Percentiles rank a stretch among this genome's conserved stretches.
Conservation (phyloP, 2,888 invertebrate genomes). For the Aporophyla nigra region DNA sequence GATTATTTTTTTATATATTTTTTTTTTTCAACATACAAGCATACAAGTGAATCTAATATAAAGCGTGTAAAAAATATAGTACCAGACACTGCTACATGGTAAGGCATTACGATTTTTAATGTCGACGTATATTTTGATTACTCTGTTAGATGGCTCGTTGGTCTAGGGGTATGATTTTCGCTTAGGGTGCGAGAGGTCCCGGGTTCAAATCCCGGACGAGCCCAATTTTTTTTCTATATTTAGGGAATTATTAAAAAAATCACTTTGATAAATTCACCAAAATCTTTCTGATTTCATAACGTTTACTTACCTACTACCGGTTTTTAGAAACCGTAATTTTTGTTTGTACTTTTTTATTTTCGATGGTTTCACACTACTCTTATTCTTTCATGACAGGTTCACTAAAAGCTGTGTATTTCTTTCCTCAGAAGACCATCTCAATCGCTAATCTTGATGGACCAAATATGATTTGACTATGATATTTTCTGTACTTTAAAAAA, state of each 20-base stretch:
- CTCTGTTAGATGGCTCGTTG: conserved; percentile 83
- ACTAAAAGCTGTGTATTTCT: neutral
- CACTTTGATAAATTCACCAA: too few relatives aligned
- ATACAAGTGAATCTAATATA: too few relatives aligned
- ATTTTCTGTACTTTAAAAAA: neutral
- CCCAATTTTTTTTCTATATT: conserved; percentile 69
- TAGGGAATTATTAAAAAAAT: neutral
- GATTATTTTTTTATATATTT: too few relatives aligned
- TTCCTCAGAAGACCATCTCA: neutral
- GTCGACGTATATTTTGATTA: neutral
- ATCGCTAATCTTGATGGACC: neutral
- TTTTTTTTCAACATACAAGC: too few relatives aligned
- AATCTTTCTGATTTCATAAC: too few relatives aligned
- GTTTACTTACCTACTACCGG: too few relatives aligned
- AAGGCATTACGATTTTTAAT: neutral
- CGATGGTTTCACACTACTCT: neutral
- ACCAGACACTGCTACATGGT: neutral
- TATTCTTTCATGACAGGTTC: neutral
- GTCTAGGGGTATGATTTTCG: conserved; percentile 91
- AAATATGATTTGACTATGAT: neutral
- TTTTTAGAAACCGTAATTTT: neutral
- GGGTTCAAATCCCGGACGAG: conserved; percentile 91
- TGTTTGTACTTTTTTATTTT: too few relatives aligned
- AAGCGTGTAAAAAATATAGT: too few relatives aligned
- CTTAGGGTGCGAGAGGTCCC: conserved; percentile 91